A percentile compares a stretch with the other conserved stretches of the same genome.
Conservation (phyloP, 1,140 invertebrate species). For the Mactra quadrangularis region DNA sequence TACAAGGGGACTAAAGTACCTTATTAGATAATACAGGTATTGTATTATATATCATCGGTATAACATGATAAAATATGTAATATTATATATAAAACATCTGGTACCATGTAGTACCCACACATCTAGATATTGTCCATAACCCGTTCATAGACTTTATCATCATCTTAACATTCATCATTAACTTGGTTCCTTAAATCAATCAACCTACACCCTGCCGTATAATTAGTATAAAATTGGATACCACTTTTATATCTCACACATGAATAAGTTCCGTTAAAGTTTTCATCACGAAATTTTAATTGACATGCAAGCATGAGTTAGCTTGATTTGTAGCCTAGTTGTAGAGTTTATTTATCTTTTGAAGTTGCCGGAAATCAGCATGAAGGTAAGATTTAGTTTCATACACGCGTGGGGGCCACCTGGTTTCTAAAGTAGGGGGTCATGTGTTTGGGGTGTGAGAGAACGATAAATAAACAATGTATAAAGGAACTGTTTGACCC, state of each 20-base stretch:
- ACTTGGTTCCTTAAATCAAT: slow-evolving; percentile 48
- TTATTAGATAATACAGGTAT: no score
- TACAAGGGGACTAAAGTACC: no score
- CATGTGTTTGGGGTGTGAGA: slow-evolving; percentile 7
- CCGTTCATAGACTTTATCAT: slow-evolving; percentile 25
- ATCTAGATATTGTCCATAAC: slow-evolving; percentile 19
- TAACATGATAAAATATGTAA: no score
- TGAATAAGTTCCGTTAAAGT: slow-evolving; percentile 21
- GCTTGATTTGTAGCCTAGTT: slow-evolving; percentile 2
- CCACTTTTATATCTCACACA: slow-evolving; percentile 29
- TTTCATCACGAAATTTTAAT: slow-evolving; percentile 53
- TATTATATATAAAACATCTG: no score
- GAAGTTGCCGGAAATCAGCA: slow-evolving; percentile 39
- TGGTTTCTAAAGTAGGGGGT: slow-evolving; percentile 12
- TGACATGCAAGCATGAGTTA: slow-evolving; percentile 53
- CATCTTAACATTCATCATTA: slow-evolving; percentile 7
- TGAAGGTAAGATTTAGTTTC: slow-evolving; percentile 31
- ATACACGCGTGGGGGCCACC: slow-evolving; percentile 46
- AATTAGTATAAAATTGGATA: slow-evolving; percentile 60
- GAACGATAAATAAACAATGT: slow-evolving; percentile 45
- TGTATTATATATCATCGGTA: no score
- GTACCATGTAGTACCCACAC: no score
- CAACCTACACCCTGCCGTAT: slow-evolving; percentile 52
- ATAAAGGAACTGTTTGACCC: slow-evolving; percentile 26
- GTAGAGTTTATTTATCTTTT: slow-evolving; percentile 26